A percentile compares a stretch with the other conserved stretches of the same genome.
Evolutionary conservation across 2,888 invertebrate species (phyloP).

Genomic region (Nasonovia ribisnigri): DNA sequence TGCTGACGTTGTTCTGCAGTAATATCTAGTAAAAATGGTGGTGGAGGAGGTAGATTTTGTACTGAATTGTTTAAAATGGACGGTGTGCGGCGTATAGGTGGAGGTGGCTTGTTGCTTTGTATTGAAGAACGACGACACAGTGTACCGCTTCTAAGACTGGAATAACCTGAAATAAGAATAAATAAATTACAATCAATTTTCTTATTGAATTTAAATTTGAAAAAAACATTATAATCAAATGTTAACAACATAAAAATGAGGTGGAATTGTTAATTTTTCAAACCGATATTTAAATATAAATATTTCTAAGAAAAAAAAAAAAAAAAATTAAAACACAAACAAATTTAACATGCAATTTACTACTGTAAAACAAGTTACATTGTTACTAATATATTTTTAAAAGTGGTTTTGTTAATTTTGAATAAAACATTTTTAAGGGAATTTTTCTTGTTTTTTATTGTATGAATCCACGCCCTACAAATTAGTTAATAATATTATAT

Average conservation of each 20-base stretch:
- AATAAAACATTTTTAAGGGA: background rate
- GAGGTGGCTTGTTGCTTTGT: slow-evolving; percentile 77
- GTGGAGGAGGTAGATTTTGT: slow-evolving; percentile 81
- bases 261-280: background rate
- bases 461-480: background rate
- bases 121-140: slow-evolving; percentile 75
- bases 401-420: background rate
- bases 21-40: slow-evolving; percentile 80
- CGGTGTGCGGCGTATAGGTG: slow-evolving; percentile 86
- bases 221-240: background rate
- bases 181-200: background rate
- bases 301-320: background rate
- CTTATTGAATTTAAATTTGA: background rate
- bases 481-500: background rate
- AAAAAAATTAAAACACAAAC: background rate
- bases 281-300: background rate
- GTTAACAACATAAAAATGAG: background rate
- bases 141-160: slow-evolving; percentile 66
- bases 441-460: background rate
- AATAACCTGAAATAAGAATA: slow-evolving; percentile 61
- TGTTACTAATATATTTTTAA: background rate
- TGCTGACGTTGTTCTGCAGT: slow-evolving; percentile 63
- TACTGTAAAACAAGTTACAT: background rate
- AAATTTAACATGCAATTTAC: background rate
- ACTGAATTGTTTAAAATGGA: slow-evolving; percentile 73